Percentiles rank a stretch among this genome's conserved stretches.
Evolutionary conservation across 2,888 invertebrate species (phyloP).

Genomic region (Drosophila putrida): DNA sequence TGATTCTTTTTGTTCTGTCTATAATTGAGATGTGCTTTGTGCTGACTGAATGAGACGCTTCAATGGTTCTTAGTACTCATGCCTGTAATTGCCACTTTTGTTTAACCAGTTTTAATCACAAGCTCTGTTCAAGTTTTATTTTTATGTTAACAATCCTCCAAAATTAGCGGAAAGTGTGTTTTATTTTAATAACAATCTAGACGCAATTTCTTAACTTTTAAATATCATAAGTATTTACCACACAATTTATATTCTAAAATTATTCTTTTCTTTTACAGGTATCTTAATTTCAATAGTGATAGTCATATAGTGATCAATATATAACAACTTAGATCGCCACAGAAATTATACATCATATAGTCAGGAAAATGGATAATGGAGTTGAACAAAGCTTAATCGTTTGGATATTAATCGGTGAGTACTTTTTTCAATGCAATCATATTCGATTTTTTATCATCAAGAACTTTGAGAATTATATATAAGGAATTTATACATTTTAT

Average conservation of each 20-base stretch:
- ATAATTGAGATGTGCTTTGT: conserved; percentile 61
- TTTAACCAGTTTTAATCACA: conserved; percentile 12
- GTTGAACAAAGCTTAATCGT: background rate
- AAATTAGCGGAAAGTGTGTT: background rate
- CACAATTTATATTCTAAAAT: background rate
- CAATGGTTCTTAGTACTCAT: conserved; percentile 6
- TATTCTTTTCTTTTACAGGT: background rate
- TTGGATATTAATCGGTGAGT: background rate
- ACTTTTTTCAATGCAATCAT: background rate
- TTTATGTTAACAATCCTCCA: conserved; percentile 8
- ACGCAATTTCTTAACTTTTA: background rate
- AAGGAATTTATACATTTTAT: too few species aligned
- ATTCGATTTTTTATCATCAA: too few species aligned
- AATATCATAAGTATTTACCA: background rate
- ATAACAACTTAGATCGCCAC: too few species aligned
- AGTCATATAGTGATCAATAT: too few species aligned
- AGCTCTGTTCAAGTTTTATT: background rate
- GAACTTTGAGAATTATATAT: too few species aligned
- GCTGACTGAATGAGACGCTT: conserved; percentile 28
- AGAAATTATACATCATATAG: too few species aligned
- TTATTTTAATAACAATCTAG: too few species aligned
- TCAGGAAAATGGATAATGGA: background rate
- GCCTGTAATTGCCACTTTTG: conserved; percentile 35
- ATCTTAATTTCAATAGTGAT: too few species aligned
- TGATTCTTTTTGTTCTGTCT: conserved; percentile 50